Evolutionary conservation across 2,888 invertebrate species (phyloP), one percentile per base, ranked within the genome.

Genomic region (Mimas tiliae): DNA sequence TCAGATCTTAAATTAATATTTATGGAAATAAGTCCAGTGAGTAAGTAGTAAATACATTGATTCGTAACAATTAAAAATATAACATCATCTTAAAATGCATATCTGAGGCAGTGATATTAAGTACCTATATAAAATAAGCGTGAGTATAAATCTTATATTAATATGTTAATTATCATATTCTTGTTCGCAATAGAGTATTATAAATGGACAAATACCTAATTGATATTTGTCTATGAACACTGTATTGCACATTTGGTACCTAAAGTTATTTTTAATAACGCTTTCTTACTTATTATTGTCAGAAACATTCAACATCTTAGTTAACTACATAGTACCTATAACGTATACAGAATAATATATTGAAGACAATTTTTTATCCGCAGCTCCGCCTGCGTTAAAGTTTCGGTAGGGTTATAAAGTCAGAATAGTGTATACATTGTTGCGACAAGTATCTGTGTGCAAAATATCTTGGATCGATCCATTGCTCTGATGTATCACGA

Each of bases 151-250:
- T 16, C 21, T 14, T 52, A 52, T 6, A 9, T 27, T 14, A 27
- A 27, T 52, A 52, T 51, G 9, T 27, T 38, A 2, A 53, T 9
- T 16, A 7, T 38, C 38, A 55, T 16, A 55, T 9, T 38, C 9
- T 38, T 55, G 55, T 34, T 55, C 55, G 55, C 9, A 16, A 16
- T 34, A 16, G 55, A 55, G 55, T 55, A 55, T 55, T 55, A 55
- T 2, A 34, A 55, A 55, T 6, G 1, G 21, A n/a, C 16, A 19
- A 21, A 19, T 50, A n/a, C 6, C 1, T 50, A 9, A 38, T 52
- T 11, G 4, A 6, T 53, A 53, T 14, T 12, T 14, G 0, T 14
- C 6, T 38, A 27, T 14, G 27, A 53, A 12, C 33, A 9, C 11
- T 51, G 27, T 4, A 51, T 51, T 51, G 51, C 51, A 51, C 51